Percentiles rank a stretch among this genome's conserved stretches.
phyloP scores from a whole-genome alignment of 2,797 vertebrate genomes.

The Onychomys arenicola region DNA sequence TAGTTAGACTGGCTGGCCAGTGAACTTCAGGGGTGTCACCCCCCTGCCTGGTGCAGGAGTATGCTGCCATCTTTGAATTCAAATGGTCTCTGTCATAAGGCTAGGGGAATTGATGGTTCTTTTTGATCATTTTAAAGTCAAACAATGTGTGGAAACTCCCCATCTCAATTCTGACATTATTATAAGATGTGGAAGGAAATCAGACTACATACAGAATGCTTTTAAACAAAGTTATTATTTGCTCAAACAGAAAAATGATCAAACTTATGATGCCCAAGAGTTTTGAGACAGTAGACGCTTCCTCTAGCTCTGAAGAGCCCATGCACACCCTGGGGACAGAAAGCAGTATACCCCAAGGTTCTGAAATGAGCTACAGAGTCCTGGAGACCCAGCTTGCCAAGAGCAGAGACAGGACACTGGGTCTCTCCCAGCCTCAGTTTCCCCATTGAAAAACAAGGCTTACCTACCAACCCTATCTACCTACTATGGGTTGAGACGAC shows the following conservation, averaged over 20 bases:
- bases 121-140: not conserved
- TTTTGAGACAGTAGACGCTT: not conserved
- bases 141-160: not conserved
- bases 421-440: not conserved
- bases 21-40: not conserved
- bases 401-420: rapidly evolving
- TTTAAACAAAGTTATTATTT: not conserved
- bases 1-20: not conserved
- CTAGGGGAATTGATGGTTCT: not conserved
- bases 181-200: not conserved
- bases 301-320: too few relatives aligned
- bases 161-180: not conserved
- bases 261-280: rapidly evolving
- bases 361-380: not conserved
- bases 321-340: too few relatives aligned
- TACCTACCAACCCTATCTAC: not conserved
- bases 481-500: not conserved
- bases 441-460: not conserved
- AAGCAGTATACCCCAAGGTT: not conserved
- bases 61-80: not conserved
- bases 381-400: not conserved
- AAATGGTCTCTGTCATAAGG: not conserved
- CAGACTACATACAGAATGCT: not conserved
- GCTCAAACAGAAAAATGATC: conserved; percentile 45
- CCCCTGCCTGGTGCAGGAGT: not conserved